Evolutionary conservation across 2,888 invertebrate genomes (phyloP).

Genomic region (Aphelenchoides bicaudatus): DNA sequence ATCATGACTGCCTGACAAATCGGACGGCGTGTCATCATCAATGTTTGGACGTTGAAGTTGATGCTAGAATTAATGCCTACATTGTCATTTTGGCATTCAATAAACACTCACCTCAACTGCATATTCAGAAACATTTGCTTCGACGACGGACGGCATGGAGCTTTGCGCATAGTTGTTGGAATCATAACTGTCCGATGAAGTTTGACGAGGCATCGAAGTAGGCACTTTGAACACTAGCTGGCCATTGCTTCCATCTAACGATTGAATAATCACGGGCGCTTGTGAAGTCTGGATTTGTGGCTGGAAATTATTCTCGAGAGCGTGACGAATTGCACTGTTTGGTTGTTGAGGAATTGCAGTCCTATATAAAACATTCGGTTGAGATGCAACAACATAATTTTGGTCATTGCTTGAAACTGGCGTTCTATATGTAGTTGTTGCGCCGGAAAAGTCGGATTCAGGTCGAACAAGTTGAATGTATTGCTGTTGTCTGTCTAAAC

Average conservation of each 20-base stretch:
- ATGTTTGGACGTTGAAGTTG: too few species aligned
- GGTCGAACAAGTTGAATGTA: constrained; percentile 2
- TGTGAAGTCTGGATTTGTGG: not conserved
- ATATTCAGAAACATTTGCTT: too few species aligned
- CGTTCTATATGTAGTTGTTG: not conserved
- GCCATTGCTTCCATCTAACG: too few species aligned
- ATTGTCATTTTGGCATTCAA: too few species aligned
- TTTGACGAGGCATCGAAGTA: too few species aligned
- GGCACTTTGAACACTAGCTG: too few species aligned
- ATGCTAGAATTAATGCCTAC: too few species aligned
- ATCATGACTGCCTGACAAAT: too few species aligned
- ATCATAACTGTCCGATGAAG: not conserved
- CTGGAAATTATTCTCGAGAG: constrained; percentile 3
- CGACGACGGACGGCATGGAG: too few species aligned
- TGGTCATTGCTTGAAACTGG: not conserved
- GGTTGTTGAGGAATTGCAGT: constrained; percentile 1
- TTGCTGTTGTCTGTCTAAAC: constrained; percentile 1
- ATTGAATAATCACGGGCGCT: not conserved
- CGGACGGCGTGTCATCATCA: not conserved
- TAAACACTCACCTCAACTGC: too few species aligned
- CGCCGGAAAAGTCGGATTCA: not conserved
- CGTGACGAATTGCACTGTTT: constrained; percentile 12
- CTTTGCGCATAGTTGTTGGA: not conserved
- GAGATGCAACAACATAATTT: not conserved
- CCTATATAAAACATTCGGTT: constrained; percentile 1